Evolutionary conservation across 2,113 vertebrate genomes (phyloP).

Genomic region (Pollachius pollachius): DNA sequence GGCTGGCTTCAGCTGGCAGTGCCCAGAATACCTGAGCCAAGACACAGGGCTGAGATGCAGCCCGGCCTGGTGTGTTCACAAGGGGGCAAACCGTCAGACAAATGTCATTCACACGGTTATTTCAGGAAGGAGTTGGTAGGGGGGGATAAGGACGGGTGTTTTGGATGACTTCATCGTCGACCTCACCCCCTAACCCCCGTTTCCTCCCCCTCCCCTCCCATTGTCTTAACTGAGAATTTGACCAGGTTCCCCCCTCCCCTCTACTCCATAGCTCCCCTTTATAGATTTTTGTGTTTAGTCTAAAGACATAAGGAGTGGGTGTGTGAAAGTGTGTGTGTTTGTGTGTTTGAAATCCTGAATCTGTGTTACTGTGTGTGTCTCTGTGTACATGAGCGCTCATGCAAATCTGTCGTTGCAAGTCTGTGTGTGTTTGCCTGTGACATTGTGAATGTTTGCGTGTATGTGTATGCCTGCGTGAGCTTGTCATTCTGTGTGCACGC

Average conservation of each 20-base stretch:
- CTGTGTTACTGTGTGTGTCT: background rate
- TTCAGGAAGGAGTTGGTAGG: conserved; percentile 21
- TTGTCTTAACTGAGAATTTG: conserved; percentile 35
- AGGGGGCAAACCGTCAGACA: conserved; percentile 24
- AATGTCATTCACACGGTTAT: conserved; percentile 34
- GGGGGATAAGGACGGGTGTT: background rate
- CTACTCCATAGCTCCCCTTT: conserved; percentile 10
- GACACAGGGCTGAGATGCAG: conserved; percentile 5
- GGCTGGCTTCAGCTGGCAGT: conserved; percentile 19
- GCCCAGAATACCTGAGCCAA: conserved; percentile 1
- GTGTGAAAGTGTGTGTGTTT: background rate
- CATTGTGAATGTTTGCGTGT: background rate
- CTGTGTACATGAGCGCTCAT: background rate
- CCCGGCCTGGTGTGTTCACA: conserved; percentile 16
- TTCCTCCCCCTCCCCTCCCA: background rate
- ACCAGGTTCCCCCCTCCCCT: conserved; percentile 11
- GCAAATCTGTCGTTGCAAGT: background rate
- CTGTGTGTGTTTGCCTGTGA: background rate
- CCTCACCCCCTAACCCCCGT: background rate
- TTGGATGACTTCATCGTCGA: conserved; percentile 15
- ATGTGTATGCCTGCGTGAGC: background rate
- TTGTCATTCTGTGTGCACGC: background rate
- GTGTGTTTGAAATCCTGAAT: background rate
- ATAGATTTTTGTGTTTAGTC: conserved; percentile 30
- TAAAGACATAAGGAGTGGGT: conserved; percentile 8